Percentiles rank a stretch among this genome's conserved stretches.
Conservation (phyloP, 2,888 invertebrate genomes). For the Ophion ventricosus region DNA sequence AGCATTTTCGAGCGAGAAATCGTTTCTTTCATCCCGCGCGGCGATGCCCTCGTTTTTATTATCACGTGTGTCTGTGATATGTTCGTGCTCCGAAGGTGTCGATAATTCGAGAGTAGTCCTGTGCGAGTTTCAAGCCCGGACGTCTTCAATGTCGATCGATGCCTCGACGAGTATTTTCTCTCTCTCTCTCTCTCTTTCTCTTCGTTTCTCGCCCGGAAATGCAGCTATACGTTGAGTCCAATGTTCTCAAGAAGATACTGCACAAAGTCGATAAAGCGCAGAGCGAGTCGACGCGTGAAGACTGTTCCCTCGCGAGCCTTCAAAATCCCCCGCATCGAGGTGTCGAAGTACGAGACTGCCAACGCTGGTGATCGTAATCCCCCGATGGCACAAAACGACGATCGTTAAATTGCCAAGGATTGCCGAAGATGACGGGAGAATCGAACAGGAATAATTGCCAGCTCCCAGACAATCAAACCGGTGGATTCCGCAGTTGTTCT, state of each 20-base stretch:
- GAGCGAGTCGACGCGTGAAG: conserved; percentile 62
- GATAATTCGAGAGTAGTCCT: neutral
- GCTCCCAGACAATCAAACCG: conserved; percentile 69
- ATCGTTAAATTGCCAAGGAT: neutral
- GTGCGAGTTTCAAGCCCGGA: neutral
- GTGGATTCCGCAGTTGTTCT: conserved; percentile 57
- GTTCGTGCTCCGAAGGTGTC: conserved; percentile 32
- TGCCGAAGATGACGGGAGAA: neutral
- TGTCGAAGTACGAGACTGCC: conserved; percentile 9
- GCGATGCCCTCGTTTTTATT: neutral
- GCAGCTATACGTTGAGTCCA: conserved; percentile 75
- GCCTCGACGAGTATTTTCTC: conserved; percentile 18
- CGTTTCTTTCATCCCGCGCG: neutral
- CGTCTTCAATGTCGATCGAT: conserved; percentile 40
- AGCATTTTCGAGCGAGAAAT: conserved; percentile 71
- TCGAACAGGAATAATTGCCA: conserved; percentile 68
- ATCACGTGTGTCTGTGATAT: conserved; percentile 16
- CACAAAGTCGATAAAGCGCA: conserved; percentile 68
- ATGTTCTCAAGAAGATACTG: conserved; percentile 69
- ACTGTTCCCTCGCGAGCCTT: too few species aligned
- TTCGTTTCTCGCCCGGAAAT: conserved; percentile 69
- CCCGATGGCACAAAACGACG: neutral
- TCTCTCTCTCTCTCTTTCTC: conserved; percentile 3
- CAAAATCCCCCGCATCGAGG: neutral
- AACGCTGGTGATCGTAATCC: too few species aligned